Conservation (phyloP, 2,888 invertebrate species). For the Drosophila ustulata region DNA sequence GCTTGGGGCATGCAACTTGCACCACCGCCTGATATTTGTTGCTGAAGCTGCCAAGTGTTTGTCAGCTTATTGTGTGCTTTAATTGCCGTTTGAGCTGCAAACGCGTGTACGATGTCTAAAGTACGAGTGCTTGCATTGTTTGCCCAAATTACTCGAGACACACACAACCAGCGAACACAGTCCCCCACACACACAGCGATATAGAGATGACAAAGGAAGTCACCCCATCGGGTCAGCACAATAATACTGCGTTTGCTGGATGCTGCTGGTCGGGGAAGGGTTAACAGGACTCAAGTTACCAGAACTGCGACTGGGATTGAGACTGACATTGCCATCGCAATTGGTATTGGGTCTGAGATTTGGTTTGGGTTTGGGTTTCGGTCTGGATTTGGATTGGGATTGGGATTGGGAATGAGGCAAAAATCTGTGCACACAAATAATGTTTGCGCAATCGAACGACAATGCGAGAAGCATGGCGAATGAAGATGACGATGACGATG, state of each 20-base stretch:
- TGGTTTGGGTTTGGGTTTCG: not conserved
- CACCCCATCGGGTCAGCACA: constrained; percentile 48
- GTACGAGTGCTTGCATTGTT: constrained; percentile 60
- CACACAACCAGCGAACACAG: constrained; percentile 23
- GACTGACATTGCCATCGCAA: constrained; percentile 3
- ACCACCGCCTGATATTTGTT: constrained; percentile 42
- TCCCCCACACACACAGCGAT: constrained; percentile 13
- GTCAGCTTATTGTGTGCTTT: constrained; percentile 73
- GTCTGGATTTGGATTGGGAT: not conserved
- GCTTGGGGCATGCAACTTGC: constrained; percentile 27
- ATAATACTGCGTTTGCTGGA: constrained; percentile 33
- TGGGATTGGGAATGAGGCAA: constrained; percentile 17
- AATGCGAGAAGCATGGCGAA: constrained; percentile 42
- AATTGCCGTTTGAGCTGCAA: constrained; percentile 73
- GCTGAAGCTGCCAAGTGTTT: constrained; percentile 64
- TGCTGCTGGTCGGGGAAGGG: constrained; percentile 59
- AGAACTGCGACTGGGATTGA: constrained; percentile 11
- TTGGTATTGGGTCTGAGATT: constrained; percentile 6
- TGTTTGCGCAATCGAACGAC: constrained; percentile 76
- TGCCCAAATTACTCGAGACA: constrained; percentile 64
- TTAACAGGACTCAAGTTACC: constrained; percentile 70
- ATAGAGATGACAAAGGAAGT: constrained; percentile 52
- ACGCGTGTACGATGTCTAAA: constrained; percentile 42
- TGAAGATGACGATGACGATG: constrained; percentile 6
- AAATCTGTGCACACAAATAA: constrained; percentile 68